Conservation (phyloP, 2,113 vertebrate genomes). For the Phylloscopus whistleri region DNA sequence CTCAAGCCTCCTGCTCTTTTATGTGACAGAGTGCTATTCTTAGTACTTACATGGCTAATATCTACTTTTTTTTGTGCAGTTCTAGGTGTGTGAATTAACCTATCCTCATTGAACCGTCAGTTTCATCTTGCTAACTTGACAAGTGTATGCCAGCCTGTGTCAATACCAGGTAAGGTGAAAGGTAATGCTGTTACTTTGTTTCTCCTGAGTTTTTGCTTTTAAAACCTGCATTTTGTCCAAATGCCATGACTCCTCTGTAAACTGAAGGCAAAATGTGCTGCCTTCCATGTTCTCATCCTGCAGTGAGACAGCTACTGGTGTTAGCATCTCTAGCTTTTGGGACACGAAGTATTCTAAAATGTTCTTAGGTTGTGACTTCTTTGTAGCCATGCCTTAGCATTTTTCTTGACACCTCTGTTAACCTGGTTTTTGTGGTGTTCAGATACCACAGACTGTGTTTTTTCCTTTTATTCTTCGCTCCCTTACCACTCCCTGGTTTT, state of each 20-base stretch:
- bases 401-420: neutral
- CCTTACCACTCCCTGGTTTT: neutral
- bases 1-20: neutral
- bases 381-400: neutral
- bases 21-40: neutral
- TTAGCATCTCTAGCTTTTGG: neutral
- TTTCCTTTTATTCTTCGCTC: neutral
- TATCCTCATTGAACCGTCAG: neutral
- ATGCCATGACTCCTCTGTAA: neutral
- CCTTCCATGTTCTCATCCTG: neutral
- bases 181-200: neutral
- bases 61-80: neutral
- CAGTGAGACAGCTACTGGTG: neutral
- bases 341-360: neutral
- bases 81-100: conserved; percentile 10
- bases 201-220: neutral
- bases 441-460: neutral
- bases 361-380: neutral
- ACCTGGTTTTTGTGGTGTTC: neutral
- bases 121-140: neutral
- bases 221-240: neutral
- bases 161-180: conserved; percentile 26
- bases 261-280: neutral
- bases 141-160: neutral
- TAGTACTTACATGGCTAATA: neutral